Conservation (phyloP, 2,113 vertebrate genomes). For the Peromyscus polionotus region DNA sequence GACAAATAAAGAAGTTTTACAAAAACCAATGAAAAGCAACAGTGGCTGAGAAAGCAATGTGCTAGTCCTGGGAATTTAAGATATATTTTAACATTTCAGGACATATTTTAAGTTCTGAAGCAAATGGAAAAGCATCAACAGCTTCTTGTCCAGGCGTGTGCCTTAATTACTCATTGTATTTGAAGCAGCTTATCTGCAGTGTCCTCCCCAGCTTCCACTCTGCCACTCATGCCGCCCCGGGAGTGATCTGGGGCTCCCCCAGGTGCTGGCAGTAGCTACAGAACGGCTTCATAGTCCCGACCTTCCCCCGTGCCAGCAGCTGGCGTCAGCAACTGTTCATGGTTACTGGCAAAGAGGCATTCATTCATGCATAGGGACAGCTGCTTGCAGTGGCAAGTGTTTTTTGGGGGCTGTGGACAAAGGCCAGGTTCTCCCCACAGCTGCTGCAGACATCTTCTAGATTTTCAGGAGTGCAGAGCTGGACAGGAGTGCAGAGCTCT, state of each 20-base stretch:
- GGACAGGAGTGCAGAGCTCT: neutral
- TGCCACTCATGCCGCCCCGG: neutral
- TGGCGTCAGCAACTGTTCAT: slow-evolving; percentile 63
- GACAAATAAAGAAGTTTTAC: slow-evolving; percentile 44
- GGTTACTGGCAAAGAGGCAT: slow-evolving; percentile 29
- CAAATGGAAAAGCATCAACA: slow-evolving; percentile 56
- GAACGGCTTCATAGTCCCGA: neutral
- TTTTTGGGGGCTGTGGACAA: neutral
- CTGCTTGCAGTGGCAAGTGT: slow-evolving; percentile 56
- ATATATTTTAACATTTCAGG: slow-evolving; percentile 59
- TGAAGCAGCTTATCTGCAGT: slow-evolving; percentile 37
- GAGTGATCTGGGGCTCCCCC: neutral
- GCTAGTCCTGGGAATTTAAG: neutral
- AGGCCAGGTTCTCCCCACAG: slow-evolving; percentile 42
- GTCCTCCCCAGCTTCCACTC: neutral
- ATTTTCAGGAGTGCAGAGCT: neutral
- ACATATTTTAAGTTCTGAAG: slow-evolving; percentile 42
- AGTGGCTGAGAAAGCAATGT: slow-evolving; percentile 14
- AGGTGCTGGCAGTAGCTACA: neutral
- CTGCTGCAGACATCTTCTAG: slow-evolving; percentile 19
- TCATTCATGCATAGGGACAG: slow-evolving; percentile 56
- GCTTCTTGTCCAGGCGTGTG: slow-evolving; percentile 43
- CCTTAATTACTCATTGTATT: slow-evolving; percentile 61
- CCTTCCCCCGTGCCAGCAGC: slow-evolving; percentile 3
- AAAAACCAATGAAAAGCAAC: neutral